phyloP scores from a whole-genome alignment of 2,888 invertebrate species.

The Halictus ligatus region DNA sequence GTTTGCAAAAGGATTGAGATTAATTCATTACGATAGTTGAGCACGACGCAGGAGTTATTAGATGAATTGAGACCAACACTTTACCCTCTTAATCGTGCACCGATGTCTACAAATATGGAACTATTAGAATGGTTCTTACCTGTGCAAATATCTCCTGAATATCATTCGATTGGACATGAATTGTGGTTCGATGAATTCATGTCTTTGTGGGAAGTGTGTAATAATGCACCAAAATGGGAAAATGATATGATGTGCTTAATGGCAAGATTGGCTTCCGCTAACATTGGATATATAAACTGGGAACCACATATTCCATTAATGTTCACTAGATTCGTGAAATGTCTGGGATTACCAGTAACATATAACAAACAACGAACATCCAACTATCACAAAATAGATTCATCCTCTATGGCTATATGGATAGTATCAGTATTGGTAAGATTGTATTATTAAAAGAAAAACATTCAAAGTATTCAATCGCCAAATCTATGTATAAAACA shows the following conservation, averaged over 20 bases:
- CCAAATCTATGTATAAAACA: not conserved
- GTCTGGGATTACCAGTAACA: conserved; percentile 92
- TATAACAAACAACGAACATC: conserved; percentile 89
- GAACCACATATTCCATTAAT: conserved; percentile 92
- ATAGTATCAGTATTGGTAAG: conserved; percentile 86
- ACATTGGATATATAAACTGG: conserved; percentile 95
- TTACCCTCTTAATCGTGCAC: conserved; percentile 89
- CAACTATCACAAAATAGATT: conserved; percentile 86
- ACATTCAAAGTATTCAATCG: not conserved
- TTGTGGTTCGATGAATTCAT: conserved; percentile 93
- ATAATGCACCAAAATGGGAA: conserved; percentile 90
- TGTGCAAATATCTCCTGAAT: conserved; percentile 87
- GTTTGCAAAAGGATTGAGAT: conserved; percentile 10
- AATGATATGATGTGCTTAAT: conserved; percentile 90
- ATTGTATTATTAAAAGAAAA: conserved; percentile 23
- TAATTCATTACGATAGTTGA: conserved; percentile 85
- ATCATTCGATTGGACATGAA: conserved; percentile 88
- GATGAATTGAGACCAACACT: conserved; percentile 92
- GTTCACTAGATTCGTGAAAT: conserved; percentile 90
- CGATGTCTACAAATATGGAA: conserved; percentile 85
- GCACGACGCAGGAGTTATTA: conserved; percentile 93
- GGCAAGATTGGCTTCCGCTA: conserved; percentile 89
- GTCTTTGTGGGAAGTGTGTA: conserved; percentile 91
- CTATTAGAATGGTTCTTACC: conserved; percentile 92
- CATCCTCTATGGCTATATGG: conserved; percentile 84